Evolutionary conservation across 2,797 vertebrate genomes (phyloP).

Genomic region (Eospalax fontanierii): DNA sequence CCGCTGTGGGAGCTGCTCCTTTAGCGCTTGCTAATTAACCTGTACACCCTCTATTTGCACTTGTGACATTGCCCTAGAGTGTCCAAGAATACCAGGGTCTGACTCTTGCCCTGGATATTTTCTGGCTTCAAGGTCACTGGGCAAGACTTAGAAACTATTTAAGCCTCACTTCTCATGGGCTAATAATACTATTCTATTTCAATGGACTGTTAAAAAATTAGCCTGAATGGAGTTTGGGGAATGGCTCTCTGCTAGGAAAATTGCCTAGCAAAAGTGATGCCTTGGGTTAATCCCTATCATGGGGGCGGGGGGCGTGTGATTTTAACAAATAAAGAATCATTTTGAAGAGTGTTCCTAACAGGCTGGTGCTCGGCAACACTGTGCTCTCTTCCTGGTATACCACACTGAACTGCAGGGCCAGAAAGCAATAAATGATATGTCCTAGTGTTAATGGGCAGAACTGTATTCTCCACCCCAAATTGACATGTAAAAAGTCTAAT

Average conservation of each 20-base stretch:
- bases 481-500: background rate
- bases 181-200: constrained; percentile 53
- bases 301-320: background rate
- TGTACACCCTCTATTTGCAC: background rate
- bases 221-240: background rate
- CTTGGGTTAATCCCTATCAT: background rate
- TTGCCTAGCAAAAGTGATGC: background rate
- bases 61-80: background rate
- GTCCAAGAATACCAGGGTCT: background rate
- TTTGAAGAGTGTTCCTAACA: background rate
- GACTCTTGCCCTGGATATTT: background rate
- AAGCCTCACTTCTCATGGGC: constrained; percentile 63
- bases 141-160: background rate
- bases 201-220: background rate
- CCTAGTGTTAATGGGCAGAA: background rate
- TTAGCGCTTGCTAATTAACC: background rate
- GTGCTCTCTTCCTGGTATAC: background rate
- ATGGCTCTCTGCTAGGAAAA: background rate
- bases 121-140: background rate
- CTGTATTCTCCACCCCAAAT: background rate
- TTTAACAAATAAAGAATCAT: background rate
- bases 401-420: background rate
- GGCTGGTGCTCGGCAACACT: background rate
- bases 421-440: background rate
- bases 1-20: background rate